Conservation (phyloP, 2,888 invertebrate genomes). For the Maniola hyperantus region DNA sequence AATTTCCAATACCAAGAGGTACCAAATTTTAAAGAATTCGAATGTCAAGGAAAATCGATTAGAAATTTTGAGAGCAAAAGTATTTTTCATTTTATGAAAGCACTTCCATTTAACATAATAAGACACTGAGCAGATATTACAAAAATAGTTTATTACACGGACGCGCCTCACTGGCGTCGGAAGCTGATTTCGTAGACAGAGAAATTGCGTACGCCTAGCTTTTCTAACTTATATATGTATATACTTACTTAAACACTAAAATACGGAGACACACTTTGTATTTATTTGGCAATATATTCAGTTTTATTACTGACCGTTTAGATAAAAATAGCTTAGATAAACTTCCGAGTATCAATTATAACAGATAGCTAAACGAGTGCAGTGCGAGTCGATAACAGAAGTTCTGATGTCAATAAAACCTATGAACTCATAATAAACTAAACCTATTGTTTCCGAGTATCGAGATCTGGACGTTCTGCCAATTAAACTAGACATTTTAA, state of each 20-base stretch:
- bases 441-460: background rate
- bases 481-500: conserved; percentile 7
- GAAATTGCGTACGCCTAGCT: conserved; percentile 44
- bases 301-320: conserved; percentile 12
- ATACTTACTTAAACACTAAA: conserved; percentile 29
- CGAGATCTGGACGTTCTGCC: background rate
- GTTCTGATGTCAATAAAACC: background rate
- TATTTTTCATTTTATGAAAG: conserved; percentile 35
- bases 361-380: background rate
- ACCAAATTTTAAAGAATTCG: conserved; percentile 5
- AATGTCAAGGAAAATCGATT: conserved; percentile 11
- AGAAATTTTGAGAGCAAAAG: conserved; percentile 25
- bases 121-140: conserved; percentile 58
- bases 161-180: conserved; percentile 61
- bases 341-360: conserved; percentile 9
- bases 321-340: conserved; percentile 9
- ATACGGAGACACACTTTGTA: conserved; percentile 13
- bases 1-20: background rate
- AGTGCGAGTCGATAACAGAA: background rate
- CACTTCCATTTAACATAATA: conserved; percentile 54
- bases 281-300: conserved; percentile 15
- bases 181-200: conserved; percentile 48
- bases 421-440: conserved; percentile 3
- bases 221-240: conserved; percentile 34
- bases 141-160: conserved; percentile 60